Evolutionary conservation across 2,797 vertebrate species (phyloP), one percentile per base, ranked within the genome.

Genomic region (Sebastes iracundus): DNA sequence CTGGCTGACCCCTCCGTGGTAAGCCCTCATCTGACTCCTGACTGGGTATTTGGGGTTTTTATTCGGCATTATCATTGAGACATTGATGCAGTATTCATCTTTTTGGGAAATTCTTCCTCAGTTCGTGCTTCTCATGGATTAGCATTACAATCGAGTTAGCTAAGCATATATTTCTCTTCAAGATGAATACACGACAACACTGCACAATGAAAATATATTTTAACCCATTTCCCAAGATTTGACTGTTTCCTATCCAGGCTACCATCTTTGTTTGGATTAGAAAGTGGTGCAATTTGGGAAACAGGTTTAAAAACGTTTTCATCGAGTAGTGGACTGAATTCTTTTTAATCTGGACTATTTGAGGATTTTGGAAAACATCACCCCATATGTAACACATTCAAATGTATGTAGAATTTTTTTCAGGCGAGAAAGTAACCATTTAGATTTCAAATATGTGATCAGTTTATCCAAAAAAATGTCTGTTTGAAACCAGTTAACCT

Each of bases 1-100:
- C n/a, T 86, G 61, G 58, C 2, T 0, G 20, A 83, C 52, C 23
- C 6, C 4, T 22, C 27, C 0, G 0, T 25, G 82, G 90, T 92
- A 75, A 87, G 70, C 0, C 46, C 46, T 69, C 14, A n/a, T 9
- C 42, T 13, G n/a, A 14, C 32, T 63, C 6, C 5, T 33, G 28
- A 7, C 42, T 18, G 42, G 42, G 42, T 46, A 7, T 46, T 18
- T 46, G 16, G 42, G 42, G 2, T 7, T 46, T 46, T 46, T 46
- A 46, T 46, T 42, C 14, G 5, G 38, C 38, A 42, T 42, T 42
- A 38, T 38, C 35, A 38, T 38, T 14, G 35, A 38, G 5, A 38
- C 35, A 38, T 38, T 38, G 38, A 42, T 14, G 38, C 38, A 14
- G 38, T 42, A 42, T 42, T 16, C 35, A 38, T 38, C 35, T 38